phyloP scores from a whole-genome alignment of 2,113 vertebrate genomes.

The Scartelaos histophorus region DNA sequence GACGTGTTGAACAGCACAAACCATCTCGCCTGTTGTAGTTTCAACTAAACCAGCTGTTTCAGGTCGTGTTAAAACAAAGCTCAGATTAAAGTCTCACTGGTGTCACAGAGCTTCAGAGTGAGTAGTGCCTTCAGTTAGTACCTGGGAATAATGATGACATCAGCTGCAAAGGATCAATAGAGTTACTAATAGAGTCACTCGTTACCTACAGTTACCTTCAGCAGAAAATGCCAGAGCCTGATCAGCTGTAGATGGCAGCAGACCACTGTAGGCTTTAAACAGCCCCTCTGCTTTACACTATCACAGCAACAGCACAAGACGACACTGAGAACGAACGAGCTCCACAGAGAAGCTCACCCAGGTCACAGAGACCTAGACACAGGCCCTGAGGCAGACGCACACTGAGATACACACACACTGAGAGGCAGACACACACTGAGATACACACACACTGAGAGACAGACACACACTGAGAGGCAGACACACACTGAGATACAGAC shows the following conservation, averaged over 20 bases:
- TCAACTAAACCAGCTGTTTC: too few relatives aligned
- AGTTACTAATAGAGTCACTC: background rate
- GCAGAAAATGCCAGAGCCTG: slow-evolving; percentile 4
- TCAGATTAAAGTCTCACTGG: too few relatives aligned
- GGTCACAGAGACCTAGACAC: slow-evolving; percentile 59
- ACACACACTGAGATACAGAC: too few relatives aligned
- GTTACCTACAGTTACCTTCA: background rate
- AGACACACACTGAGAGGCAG: too few relatives aligned
- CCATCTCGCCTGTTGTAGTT: too few relatives aligned
- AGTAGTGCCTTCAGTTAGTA: too few relatives aligned
- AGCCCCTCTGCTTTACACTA: slow-evolving; percentile 25
- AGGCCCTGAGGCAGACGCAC: slow-evolving; percentile 30
- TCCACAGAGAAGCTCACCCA: background rate
- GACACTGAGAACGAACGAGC: slow-evolving; percentile 1
- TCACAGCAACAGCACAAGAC: background rate
- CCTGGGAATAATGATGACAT: too few relatives aligned
- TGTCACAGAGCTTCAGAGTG: too few relatives aligned
- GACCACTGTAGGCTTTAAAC: slow-evolving; percentile 56
- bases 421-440: background rate
- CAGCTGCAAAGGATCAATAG: too few relatives aligned
- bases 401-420: slow-evolving; percentile 5
- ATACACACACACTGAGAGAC: too few relatives aligned
- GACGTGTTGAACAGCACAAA: too few relatives aligned
- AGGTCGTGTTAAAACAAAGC: too few relatives aligned
- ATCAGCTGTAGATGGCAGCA: slow-evolving; percentile 75